phyloP scores from a whole-genome alignment of 2,888 invertebrate species.

The Physocephala rufipes region DNA sequence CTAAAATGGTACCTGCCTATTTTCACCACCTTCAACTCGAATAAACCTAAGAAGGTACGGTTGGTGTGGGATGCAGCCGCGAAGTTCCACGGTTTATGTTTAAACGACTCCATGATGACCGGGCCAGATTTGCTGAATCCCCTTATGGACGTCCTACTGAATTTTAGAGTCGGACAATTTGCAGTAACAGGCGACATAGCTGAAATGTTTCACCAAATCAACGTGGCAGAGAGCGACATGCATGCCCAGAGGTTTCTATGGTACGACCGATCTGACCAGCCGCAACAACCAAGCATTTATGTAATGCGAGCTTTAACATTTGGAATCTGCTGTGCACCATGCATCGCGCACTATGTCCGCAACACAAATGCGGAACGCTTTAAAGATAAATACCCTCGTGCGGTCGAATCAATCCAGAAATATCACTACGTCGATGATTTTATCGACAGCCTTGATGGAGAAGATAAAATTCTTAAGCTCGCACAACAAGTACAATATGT shows the following conservation, averaged over 20 bases:
- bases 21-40: neutral
- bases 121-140: conserved; percentile 32
- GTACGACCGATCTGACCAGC: conserved; percentile 16
- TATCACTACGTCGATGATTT: conserved; percentile 36
- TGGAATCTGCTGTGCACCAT: conserved; percentile 40
- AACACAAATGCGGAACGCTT: conserved; percentile 27
- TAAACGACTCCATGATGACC: conserved; percentile 34
- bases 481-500: conserved; percentile 25
- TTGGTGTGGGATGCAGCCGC: conserved; percentile 14
- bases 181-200: conserved; percentile 36
- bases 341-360: conserved; percentile 39
- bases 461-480: conserved; percentile 26
- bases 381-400: conserved; percentile 42
- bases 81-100: neutral
- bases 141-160: conserved; percentile 27
- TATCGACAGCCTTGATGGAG: conserved; percentile 30
- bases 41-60: neutral
- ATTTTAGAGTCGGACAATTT: conserved; percentile 28
- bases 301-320: conserved; percentile 44
- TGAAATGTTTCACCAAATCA: conserved; percentile 41
- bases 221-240: conserved; percentile 16
- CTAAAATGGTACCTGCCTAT: neutral
- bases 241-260: conserved; percentile 34
- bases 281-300: conserved; percentile 40
- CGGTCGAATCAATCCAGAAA: conserved; percentile 45